These are phyloP conservation scores for Callipepla squamata DNA, from an alignment of 2,113 vertebrate species.

Conservation along the genomic window DNA sequence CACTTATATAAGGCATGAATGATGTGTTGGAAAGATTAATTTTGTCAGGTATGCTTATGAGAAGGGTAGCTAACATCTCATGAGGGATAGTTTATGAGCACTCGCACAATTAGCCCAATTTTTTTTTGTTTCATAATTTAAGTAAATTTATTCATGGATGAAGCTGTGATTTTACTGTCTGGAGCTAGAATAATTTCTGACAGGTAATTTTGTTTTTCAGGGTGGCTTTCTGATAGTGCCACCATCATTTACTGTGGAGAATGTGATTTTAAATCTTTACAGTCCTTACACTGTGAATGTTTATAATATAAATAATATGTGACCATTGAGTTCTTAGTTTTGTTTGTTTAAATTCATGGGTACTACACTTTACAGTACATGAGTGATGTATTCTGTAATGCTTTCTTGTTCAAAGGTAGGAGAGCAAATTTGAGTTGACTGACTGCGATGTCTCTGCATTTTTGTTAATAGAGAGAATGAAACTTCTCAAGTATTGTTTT, in stretches of 20 bases:
- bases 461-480: neutral
- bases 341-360: neutral
- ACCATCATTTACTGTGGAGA: neutral
- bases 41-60: conserved; percentile 34
- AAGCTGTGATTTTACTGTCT: conserved; percentile 14
- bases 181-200: neutral
- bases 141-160: conserved; percentile 17
- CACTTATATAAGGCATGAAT: neutral
- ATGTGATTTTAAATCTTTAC: neutral
- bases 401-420: neutral
- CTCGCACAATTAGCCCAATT: conserved; percentile 18
- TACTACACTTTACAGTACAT: neutral
- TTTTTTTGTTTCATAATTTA: conserved; percentile 54
- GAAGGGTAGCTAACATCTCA: conserved; percentile 8
- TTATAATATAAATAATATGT: neutral
- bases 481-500: neutral
- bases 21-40: conserved; percentile 49
- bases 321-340: neutral
- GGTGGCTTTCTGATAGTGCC: neutral
- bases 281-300: neutral
- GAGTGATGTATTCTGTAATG: neutral
- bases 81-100: conserved; percentile 27
- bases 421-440: neutral
- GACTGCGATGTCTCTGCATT: neutral
- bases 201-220: neutral